Evolutionary conservation across 2,888 invertebrate species (phyloP), one percentile per base, ranked within the genome.

Genomic region (Macrosiphum euphorbiae): DNA sequence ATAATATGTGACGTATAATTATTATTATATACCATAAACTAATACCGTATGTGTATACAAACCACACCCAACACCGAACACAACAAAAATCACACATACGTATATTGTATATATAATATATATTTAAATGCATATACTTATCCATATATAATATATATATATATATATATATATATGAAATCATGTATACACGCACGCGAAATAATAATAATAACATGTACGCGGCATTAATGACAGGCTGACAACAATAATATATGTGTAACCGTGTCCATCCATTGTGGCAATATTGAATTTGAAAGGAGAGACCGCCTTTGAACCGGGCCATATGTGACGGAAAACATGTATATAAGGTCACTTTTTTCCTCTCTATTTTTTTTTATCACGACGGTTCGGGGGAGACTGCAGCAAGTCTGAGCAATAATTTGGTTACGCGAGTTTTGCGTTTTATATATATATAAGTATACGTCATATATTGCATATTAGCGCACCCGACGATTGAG

Each of bases 231-330:
- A 93, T 89, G 88, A 93, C 89, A 93, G 92, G 88, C 92, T 47
- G 92, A 89, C 92, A 93, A 93, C 92, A 93, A 93, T 92, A 92
- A 92, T 88, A 91, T 58, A 55, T 44, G 41, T 55, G 84, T 85
- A 84, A 58, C 91, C 58, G 58, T 58, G 44, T 26, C 35, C 28
- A 86, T 94, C 85, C 90, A 94, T 90, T 94, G 93, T 94, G 93
- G 50, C 93, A 50, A 94, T 94, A 94, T 94, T 90, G 93, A 94
- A 94, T 94, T 94, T 94, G 93, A 94, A 94, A 94, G 90, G 58
- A 85, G 93, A 94, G 93, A 89, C 93, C 93, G 90, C 93, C 90
- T 94, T 94, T 94, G 93, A 94, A 94, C 90, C 13, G 50, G 93
- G 93, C 93, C 93, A 94, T 94, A 94, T 94, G 93, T 61, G 93